Conservation (phyloP, 2,888 invertebrate genomes). For the Bugulina stolonifera region DNA sequence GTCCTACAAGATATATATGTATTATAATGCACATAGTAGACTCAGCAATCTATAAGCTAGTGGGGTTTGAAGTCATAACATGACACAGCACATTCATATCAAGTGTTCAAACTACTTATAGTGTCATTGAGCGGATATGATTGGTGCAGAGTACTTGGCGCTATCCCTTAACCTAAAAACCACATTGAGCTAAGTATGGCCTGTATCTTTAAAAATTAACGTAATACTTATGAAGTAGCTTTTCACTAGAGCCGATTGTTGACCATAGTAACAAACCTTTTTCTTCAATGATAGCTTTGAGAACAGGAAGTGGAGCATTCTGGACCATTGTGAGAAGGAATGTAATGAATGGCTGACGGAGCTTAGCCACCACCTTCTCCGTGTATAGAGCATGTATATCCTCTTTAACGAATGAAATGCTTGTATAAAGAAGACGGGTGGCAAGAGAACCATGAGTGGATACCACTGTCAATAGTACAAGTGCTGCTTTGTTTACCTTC, state of each 20-base stretch:
- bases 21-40: background rate
- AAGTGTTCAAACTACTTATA: background rate
- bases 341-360: slow-evolving; percentile 21
- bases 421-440: background rate
- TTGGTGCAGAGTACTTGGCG: too few species aligned
- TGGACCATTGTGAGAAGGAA: background rate
- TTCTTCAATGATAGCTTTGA: slow-evolving; percentile 19
- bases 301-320: background rate
- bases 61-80: background rate
- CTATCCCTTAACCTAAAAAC: too few species aligned
- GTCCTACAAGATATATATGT: background rate
- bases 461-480: background rate
- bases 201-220: too few species aligned
- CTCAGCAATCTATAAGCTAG: background rate
- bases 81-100: background rate
- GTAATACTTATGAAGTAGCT: too few species aligned
- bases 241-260: too few species aligned
- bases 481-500: background rate
- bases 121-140: too few species aligned
- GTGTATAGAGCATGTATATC: slow-evolving; percentile 3
- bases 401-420: background rate
- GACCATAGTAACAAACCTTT: slow-evolving; percentile 12
- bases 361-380: background rate
- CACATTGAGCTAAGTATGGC: too few species aligned
- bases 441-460: background rate